Conservation (phyloP, 1,140 invertebrate species). For the Drosophila ironensis region DNA sequence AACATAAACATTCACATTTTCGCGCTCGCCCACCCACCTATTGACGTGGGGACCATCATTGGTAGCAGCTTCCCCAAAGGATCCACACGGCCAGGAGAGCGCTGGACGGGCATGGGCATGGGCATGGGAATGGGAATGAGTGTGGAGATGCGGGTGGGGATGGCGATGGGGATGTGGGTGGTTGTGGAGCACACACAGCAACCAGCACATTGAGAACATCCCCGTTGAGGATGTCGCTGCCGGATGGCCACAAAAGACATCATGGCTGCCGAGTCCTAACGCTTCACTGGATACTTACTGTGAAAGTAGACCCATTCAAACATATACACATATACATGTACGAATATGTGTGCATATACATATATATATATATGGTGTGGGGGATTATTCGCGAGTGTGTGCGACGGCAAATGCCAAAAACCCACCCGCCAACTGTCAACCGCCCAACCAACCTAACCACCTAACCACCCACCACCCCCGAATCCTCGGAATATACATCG, state of each 20-base stretch:
- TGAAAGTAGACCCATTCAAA: constrained; percentile 74
- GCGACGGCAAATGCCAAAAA: constrained; percentile 73
- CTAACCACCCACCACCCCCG: constrained; percentile 3
- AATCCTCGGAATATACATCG: too few species aligned
- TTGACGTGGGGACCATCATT: constrained; percentile 41
- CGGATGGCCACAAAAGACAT: constrained; percentile 78
- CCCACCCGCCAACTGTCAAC: constrained; percentile 56
- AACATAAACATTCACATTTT: constrained; percentile 9
- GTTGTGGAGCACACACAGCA: constrained; percentile 12
- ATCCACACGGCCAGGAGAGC: not conserved
- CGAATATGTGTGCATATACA: constrained; percentile 18
- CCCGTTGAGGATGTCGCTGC: constrained; percentile 50
- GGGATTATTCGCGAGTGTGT: constrained; percentile 38
- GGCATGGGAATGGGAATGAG: not conserved
- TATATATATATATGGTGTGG: constrained; percentile 26
- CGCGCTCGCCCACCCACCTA: constrained; percentile 26
- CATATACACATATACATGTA: constrained; percentile 30
- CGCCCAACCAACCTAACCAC: constrained; percentile 14
- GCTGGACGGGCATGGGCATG: not conserved
- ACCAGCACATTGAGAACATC: constrained; percentile 39
- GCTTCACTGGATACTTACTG: constrained; percentile 76
- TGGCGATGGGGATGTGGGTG: not conserved
- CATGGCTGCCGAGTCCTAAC: constrained; percentile 75
- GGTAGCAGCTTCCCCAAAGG: constrained; percentile 23
- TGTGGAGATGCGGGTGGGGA: not conserved